A percentile compares a stretch with the other conserved stretches of the same genome.
phyloP scores from a whole-genome alignment of 2,797 vertebrate species.

The Eulemur mongoz region DNA sequence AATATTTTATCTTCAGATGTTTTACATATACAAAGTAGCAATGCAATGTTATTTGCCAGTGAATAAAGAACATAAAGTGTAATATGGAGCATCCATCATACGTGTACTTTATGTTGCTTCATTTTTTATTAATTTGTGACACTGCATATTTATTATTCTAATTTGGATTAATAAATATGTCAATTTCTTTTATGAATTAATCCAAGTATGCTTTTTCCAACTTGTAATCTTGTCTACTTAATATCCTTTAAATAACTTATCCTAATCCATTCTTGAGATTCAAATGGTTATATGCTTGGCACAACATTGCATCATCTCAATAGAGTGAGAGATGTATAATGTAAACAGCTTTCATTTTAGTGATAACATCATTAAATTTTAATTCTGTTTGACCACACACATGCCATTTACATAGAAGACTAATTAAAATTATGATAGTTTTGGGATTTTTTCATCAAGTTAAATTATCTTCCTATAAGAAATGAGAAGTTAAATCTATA shows the following conservation, averaged over 20 bases:
- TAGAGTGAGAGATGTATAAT: not conserved
- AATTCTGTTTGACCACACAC: not conserved
- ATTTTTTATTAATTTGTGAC: constrained; percentile 70
- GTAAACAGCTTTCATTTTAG: not conserved
- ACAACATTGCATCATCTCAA: not conserved
- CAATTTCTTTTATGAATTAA: constrained; percentile 48
- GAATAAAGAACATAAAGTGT: not conserved
- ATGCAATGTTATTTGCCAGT: not conserved
- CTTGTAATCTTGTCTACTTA: constrained; percentile 41
- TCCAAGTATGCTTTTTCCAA: not conserved
- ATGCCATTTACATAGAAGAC: not conserved
- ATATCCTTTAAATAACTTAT: not conserved
- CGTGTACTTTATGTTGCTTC: constrained; percentile 38
- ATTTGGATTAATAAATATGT: constrained; percentile 66
- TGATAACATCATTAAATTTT: not conserved
- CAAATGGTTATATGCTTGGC: constrained; percentile 51
- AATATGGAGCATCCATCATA: not conserved
- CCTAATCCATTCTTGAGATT: not conserved
- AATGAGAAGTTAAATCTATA: not conserved
- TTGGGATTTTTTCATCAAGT: not conserved
- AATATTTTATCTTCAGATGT: not conserved
- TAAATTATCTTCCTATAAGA: not conserved
- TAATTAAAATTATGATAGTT: not conserved
- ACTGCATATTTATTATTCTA: constrained; percentile 64
- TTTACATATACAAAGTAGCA: not conserved